Percentiles rank a stretch among this genome's conserved stretches.
phyloP scores from a whole-genome alignment of 2,113 vertebrate species.

The Spermophilus dauricus region DNA sequence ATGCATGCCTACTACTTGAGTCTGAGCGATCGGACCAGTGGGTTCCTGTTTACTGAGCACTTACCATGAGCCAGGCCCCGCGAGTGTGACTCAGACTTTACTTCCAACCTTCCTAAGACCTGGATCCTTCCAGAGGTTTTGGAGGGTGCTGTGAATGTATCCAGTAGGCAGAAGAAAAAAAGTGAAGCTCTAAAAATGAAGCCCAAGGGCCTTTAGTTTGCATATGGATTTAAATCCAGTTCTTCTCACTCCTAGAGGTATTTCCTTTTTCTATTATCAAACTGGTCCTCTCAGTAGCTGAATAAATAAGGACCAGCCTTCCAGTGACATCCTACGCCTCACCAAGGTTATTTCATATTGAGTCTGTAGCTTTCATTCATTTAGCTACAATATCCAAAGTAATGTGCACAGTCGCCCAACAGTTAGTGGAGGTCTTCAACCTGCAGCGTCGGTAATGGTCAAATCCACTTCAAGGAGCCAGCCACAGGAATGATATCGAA shows the following conservation, averaged over 20 bases:
- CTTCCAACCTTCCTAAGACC: not conserved
- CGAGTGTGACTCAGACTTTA: not conserved
- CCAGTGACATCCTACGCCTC: not conserved
- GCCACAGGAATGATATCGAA: not conserved
- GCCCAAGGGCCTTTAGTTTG: no score
- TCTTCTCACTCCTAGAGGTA: not conserved
- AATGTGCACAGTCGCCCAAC: not conserved
- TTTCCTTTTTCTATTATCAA: not conserved
- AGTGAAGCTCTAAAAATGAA: not conserved
- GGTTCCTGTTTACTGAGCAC: not conserved
- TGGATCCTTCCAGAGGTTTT: not conserved
- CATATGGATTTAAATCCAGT: not conserved
- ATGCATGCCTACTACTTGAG: fast-evolving
- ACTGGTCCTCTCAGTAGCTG: not conserved
- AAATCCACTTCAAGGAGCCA: not conserved
- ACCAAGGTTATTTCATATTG: not conserved
- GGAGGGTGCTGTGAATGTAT: not conserved
- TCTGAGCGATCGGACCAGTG: not conserved
- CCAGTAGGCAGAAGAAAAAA: not conserved
- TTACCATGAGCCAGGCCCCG: fast-evolving
- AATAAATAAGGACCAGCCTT: not conserved
- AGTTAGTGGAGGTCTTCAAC: not conserved
- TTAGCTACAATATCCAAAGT: not conserved
- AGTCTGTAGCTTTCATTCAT: not conserved
- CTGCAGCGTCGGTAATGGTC: not conserved